phyloP scores from a whole-genome alignment of 2,888 invertebrate genomes.

The Orthosia gothica region DNA sequence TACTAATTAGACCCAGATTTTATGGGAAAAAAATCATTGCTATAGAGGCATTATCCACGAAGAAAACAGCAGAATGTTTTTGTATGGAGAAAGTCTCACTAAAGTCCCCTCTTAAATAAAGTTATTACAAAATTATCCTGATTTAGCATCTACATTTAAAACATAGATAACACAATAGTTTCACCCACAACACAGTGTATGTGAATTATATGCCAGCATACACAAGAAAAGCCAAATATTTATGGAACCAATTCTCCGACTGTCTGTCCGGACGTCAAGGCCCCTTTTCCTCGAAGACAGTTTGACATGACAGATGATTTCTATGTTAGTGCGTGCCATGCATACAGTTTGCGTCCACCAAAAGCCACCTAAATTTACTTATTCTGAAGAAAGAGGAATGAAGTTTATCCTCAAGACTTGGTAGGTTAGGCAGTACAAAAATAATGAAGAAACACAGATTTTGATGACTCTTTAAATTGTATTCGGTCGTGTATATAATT shows the following conservation, averaged over 20 bases:
- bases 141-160: neutral
- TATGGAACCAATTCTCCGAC: conserved; percentile 48
- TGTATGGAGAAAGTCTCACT: no score
- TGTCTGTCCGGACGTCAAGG: conserved; percentile 56
- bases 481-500: no score
- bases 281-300: conserved; percentile 49
- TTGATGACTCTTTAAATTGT: no score
- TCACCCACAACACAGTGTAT: neutral
- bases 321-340: conserved; percentile 43
- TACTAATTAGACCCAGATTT: no score
- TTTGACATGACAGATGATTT: conserved; percentile 62
- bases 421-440: no score
- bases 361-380: neutral
- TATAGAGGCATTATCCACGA: no score
- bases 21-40: no score
- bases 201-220: neutral
- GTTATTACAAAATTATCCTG: no score
- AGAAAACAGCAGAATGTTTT: no score
- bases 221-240: conserved; percentile 35
- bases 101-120: no score
- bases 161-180: neutral
- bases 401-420: no score
- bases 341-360: conserved; percentile 30
- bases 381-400: neutral
- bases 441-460: no score